Conservation (phyloP, 2,113 vertebrate genomes). For the Hippocampus guttulatus region DNA sequence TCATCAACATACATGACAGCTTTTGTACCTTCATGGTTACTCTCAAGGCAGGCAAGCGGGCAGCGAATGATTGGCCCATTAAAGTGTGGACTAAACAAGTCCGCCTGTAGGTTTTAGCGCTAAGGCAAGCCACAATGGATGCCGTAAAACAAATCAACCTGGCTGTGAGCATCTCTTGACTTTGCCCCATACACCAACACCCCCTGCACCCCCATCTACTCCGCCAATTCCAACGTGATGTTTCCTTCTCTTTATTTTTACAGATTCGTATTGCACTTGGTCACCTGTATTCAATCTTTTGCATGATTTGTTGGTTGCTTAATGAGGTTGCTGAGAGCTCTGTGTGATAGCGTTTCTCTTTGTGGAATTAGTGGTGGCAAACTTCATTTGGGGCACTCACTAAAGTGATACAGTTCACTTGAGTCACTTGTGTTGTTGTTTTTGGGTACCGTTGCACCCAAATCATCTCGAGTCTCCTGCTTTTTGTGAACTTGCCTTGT, state of each 20-base stretch:
- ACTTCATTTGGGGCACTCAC: neutral
- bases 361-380: neutral
- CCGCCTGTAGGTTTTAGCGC: slow-evolving; percentile 39
- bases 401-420: neutral
- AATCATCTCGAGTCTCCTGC: neutral
- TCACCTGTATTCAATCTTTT: neutral
- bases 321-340: no score
- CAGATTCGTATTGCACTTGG: neutral
- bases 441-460: neutral
- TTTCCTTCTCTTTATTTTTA: neutral
- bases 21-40: slow-evolving; percentile 44
- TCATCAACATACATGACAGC: neutral
- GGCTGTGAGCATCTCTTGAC: slow-evolving; percentile 49
- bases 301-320: no score
- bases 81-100: slow-evolving; percentile 46
- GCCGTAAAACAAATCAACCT: slow-evolving; percentile 47
- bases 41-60: slow-evolving; percentile 28
- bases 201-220: neutral
- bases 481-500: neutral
- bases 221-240: no score
- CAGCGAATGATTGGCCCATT: slow-evolving; percentile 36
- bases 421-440: neutral
- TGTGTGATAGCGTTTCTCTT: neutral
- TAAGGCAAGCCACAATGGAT: slow-evolving; percentile 37
- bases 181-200: slow-evolving; percentile 25